A percentile compares a stretch with the other conserved stretches of the same genome.
Evolutionary conservation across 2,797 vertebrate species (phyloP).

Genomic region (Tenualosa thibaudeaui): DNA sequence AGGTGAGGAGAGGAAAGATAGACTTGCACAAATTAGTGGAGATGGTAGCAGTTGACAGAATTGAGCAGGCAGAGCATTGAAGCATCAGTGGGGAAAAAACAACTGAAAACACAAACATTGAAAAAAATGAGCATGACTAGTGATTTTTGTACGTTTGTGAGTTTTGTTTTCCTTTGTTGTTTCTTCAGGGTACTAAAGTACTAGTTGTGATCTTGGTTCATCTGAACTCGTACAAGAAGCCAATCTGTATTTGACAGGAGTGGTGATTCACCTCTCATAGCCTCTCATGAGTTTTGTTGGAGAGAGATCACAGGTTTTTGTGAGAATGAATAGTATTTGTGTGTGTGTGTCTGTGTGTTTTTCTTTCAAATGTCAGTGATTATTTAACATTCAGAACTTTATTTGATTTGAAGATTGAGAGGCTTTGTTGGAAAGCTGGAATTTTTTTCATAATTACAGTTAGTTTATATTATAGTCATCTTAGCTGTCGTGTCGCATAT

Average conservation of each 20-base stretch:
- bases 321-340: neutral
- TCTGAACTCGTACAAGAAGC: neutral
- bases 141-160: neutral
- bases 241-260: slow-evolving; percentile 6
- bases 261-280: neutral
- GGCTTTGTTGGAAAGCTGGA: slow-evolving; percentile 20
- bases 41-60: neutral
- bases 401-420: slow-evolving; percentile 11
- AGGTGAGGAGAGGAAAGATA: slow-evolving; percentile 6
- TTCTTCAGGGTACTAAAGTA: slow-evolving; percentile 17
- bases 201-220: neutral
- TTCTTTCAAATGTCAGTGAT: neutral
- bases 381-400: slow-evolving; percentile 22
- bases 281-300: neutral
- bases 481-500: slow-evolving; percentile 26
- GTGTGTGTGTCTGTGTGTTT: neutral
- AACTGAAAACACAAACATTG: neutral
- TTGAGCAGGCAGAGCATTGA: neutral
- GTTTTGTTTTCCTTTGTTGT: slow-evolving; percentile 15
- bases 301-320: neutral
- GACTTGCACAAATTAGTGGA: slow-evolving; percentile 31
- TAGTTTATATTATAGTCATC: slow-evolving; percentile 12
- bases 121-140: slow-evolving; percentile 22
- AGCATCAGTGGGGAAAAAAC: neutral
- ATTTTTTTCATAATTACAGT: neutral